Percentiles rank a stretch among this genome's conserved stretches.
These are phyloP conservation scores for Machimus atricapillus DNA, from an alignment of 2,888 invertebrate species.

Conservation along the genomic window DNA sequence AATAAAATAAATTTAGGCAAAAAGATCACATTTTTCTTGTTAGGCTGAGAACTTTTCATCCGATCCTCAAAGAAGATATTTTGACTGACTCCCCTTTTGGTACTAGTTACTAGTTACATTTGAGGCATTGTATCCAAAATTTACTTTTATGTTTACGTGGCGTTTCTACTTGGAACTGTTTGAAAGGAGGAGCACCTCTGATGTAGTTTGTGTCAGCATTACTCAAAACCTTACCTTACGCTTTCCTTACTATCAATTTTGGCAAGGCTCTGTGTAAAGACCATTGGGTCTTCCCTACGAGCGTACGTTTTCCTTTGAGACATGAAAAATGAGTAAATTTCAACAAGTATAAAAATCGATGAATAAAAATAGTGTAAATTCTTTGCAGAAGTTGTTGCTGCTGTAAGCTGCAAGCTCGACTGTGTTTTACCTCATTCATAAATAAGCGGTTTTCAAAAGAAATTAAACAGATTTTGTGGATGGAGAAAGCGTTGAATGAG, in stretches of 20 bases:
- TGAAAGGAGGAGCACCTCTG: not conserved
- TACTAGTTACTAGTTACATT: not conserved
- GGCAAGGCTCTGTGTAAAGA: not conserved
- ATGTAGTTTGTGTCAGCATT: not conserved
- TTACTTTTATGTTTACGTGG: not conserved
- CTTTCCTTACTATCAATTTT: not conserved
- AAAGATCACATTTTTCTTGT: not conserved
- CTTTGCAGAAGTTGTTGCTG: not conserved
- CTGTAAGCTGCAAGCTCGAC: not conserved
- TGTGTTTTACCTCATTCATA: not conserved
- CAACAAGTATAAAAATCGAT: not conserved
- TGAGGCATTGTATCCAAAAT: not conserved
- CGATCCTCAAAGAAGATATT: not conserved
- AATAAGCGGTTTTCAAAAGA: not conserved
- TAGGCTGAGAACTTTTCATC: not conserved
- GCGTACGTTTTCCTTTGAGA: not conserved
- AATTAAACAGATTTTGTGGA: not conserved
- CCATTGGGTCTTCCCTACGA: not conserved
- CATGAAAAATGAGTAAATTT: not conserved
- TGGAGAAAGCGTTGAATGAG: not conserved
- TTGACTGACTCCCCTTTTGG: not conserved
- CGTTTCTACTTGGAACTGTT: not conserved
- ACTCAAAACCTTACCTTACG: not conserved
- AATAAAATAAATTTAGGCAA: not conserved
- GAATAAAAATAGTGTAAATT: not conserved